Base-by-base conservation (phyloP, 2,888 invertebrate species). In the Diaperis boleti region DNA sequence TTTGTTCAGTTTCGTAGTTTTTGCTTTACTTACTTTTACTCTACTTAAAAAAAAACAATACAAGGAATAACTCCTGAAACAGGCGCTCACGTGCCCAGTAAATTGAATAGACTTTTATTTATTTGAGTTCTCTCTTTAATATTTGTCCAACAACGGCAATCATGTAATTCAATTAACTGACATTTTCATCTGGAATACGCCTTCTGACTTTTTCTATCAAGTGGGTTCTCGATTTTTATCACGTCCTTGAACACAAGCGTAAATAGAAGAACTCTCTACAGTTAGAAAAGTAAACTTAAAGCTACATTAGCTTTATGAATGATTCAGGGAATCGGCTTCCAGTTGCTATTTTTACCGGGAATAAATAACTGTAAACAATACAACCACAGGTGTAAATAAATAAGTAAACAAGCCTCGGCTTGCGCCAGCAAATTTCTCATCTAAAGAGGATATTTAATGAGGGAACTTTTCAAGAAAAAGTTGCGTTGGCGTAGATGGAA, bases 281-380 rank as follows among this genome's bases (percentile, higher is more conserved):
- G 29, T 29, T 47, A n/a, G 47, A 47, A 47, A 17, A 47, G 33
- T 47, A 47, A 47, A 47, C 17, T 31, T 14, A 20, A 26, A 47
- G 10, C 47, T 47, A 47, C 13, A 29, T 47, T 31, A 47, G 31
- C 14, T 47, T 47, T 47, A 47, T 47, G 47, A 47, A 47, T 47
- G 47, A 47, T 31, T 47, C 47, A 47, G 29, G 47, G 31, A 47
- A 47, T 47, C n/a, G 15, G 47, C 47, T 45, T 15, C n/a, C 14
- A 47, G 15, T 31, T 31, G 14, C 47, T 47, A 47, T 47, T 47
- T 47, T 47, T 47, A 47, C 29, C 31, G 47, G 3, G 31, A 31
- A 47, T 31, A 47, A 47, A 29, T 47, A 17, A 10, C 14, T 31
- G n/a, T 17, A 44, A 20, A 18, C 22, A 44, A 44, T 20, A 22